phyloP scores from a whole-genome alignment of 2,888 invertebrate genomes.

The Laothoe populi region DNA sequence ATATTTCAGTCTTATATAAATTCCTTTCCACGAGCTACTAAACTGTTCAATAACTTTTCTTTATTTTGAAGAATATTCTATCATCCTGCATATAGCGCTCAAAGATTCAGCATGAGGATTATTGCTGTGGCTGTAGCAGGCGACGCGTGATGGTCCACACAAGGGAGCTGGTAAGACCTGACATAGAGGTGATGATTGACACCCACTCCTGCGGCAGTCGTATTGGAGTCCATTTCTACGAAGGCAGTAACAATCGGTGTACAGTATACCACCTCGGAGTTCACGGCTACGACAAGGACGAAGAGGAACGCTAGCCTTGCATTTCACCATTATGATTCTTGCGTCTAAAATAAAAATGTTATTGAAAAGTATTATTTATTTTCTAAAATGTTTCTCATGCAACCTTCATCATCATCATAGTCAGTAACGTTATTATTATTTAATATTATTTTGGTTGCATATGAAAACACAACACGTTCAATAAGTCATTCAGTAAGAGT shows the following conservation, averaged over 20 bases:
- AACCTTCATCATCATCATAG: too few relatives aligned
- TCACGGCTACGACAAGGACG: slow-evolving; percentile 70
- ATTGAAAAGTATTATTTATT: too few relatives aligned
- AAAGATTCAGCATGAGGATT: slow-evolving; percentile 74
- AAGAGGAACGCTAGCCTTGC: slow-evolving; percentile 34
- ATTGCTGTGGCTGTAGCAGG: slow-evolving; percentile 59
- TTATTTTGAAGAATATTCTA: too few relatives aligned
- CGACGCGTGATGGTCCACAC: slow-evolving; percentile 64
- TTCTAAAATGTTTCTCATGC: too few relatives aligned
- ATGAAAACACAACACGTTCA: too few relatives aligned
- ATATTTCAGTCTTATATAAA: not conserved
- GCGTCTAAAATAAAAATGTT: not conserved
- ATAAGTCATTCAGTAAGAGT: too few relatives aligned
- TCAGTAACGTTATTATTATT: too few relatives aligned
- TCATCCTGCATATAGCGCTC: slow-evolving; percentile 58
- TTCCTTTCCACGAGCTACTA: too few relatives aligned
- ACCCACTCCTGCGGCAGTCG: slow-evolving; percentile 80
- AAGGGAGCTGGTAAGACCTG: slow-evolving; percentile 60
- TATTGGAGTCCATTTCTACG: slow-evolving; percentile 85
- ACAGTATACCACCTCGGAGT: slow-evolving; percentile 77
- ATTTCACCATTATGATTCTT: slow-evolving; percentile 23
- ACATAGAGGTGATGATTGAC: slow-evolving; percentile 71
- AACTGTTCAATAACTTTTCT: too few relatives aligned
- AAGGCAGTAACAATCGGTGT: slow-evolving; percentile 82
- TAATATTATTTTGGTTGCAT: too few relatives aligned